A percentile compares a stretch with the other conserved stretches of the same genome.
Evolutionary conservation across 2,888 invertebrate species (phyloP).

Genomic region (Ditylenchus weischeri): DNA sequence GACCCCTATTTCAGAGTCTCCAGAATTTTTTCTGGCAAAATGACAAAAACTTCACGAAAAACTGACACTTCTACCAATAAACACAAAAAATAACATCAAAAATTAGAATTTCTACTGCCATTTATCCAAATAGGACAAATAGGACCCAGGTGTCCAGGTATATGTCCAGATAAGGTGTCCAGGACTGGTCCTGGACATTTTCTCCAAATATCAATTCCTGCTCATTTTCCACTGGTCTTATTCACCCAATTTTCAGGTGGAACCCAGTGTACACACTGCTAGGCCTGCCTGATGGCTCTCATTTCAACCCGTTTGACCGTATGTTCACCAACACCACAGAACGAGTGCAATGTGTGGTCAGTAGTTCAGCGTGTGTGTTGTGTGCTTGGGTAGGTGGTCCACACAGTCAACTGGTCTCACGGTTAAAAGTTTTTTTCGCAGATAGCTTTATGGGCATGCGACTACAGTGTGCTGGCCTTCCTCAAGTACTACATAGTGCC

Average conservation of each 20-base stretch:
- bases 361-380: constrained; percentile 40
- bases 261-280: constrained; percentile 54
- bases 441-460: constrained; percentile 36
- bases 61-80: no score
- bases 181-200: no score
- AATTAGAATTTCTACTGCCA: no score
- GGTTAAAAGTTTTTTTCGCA: constrained; percentile 12
- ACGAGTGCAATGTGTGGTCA: constrained; percentile 50
- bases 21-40: no score
- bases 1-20: no score
- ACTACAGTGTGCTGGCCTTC: constrained; percentile 40
- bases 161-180: no score
- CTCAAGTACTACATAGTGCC: constrained; percentile 53
- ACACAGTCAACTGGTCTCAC: not conserved
- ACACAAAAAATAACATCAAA: no score
- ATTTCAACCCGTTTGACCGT: constrained; percentile 54
- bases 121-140: no score
- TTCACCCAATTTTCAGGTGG: constrained; percentile 41
- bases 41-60: no score
- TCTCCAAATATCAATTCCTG: no score
- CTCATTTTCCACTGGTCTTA: no score
- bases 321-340: constrained; percentile 51
- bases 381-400: constrained; percentile 41
- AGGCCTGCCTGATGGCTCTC: constrained; percentile 57
- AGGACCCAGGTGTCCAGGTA: no score